These are phyloP conservation scores for Agrotis segetum DNA, from an alignment of 2,888 invertebrate genomes.

Conservation along the genomic window DNA sequence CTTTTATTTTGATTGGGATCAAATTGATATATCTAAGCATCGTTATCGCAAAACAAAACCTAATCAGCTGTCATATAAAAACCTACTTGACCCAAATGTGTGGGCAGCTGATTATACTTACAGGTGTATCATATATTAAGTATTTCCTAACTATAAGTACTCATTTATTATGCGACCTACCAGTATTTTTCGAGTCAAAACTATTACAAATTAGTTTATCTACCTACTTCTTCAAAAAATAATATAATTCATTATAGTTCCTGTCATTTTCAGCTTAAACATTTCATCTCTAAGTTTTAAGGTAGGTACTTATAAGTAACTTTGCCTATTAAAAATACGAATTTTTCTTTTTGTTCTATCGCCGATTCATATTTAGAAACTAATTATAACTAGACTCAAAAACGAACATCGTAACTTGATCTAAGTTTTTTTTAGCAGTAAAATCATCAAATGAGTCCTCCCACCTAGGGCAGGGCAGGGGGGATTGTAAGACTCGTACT, in stretches of 20 bases:
- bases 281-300: neutral
- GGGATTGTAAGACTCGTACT: too few species aligned
- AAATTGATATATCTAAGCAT: neutral
- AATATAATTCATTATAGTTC: neutral
- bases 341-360: neutral
- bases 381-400: constrained; percentile 3
- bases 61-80: neutral
- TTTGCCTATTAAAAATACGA: neutral
- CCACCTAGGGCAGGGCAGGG: too few species aligned
- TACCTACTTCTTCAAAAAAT: neutral
- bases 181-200: neutral
- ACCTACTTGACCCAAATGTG: neutral
- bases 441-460: too few species aligned
- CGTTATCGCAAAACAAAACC: neutral
- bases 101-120: neutral
- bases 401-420: neutral
- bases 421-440: too few species aligned
- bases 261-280: constrained; percentile 1
- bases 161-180: neutral
- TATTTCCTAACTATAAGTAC: too few species aligned
- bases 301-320: neutral
- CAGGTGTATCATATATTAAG: too few species aligned
- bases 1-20: constrained; percentile 15
- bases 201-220: neutral
- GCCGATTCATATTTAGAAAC: neutral